These are phyloP conservation scores for Chironomus riparius DNA, from an alignment of 2,888 invertebrate species.

Conservation along the genomic window DNA sequence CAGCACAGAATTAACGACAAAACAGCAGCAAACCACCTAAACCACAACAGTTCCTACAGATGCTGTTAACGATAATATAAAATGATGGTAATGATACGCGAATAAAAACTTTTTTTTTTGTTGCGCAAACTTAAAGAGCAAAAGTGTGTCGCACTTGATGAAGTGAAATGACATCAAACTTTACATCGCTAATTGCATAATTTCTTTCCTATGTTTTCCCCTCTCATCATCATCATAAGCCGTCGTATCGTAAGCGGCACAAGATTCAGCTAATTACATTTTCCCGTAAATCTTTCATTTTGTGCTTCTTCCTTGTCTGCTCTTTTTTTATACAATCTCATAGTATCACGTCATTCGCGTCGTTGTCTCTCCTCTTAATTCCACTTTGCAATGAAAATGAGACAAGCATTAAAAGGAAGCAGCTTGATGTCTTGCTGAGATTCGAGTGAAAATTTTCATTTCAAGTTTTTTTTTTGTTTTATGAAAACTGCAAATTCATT, in stretches of 20 bases:
- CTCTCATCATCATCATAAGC: neutral
- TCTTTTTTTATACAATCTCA: neutral
- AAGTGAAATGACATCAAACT: conserved; percentile 2
- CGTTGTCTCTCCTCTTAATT: too few species aligned
- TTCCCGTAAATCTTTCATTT: too few species aligned
- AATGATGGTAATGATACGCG: too few species aligned
- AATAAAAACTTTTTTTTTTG: neutral
- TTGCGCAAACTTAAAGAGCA: neutral
- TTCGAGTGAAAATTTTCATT: neutral
- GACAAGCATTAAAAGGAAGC: neutral
- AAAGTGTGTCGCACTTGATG: neutral
- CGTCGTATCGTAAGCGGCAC: neutral
- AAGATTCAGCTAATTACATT: conserved; percentile 17
- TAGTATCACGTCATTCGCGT: too few species aligned
- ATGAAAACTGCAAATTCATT: too few species aligned
- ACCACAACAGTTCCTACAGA: neutral
- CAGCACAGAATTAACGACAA: too few species aligned
- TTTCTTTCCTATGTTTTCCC: neutral
- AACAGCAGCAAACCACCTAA: neutral
- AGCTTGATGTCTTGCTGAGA: neutral
- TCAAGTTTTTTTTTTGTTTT: too few species aligned
- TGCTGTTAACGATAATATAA: too few species aligned
- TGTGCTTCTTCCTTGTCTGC: neutral
- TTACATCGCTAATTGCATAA: conserved; percentile 23
- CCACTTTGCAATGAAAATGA: too few species aligned